These are phyloP conservation scores for Microctenopoma stevenorrisi DNA, from an alignment of 2,797 vertebrate species.

Conservation along the genomic window DNA sequence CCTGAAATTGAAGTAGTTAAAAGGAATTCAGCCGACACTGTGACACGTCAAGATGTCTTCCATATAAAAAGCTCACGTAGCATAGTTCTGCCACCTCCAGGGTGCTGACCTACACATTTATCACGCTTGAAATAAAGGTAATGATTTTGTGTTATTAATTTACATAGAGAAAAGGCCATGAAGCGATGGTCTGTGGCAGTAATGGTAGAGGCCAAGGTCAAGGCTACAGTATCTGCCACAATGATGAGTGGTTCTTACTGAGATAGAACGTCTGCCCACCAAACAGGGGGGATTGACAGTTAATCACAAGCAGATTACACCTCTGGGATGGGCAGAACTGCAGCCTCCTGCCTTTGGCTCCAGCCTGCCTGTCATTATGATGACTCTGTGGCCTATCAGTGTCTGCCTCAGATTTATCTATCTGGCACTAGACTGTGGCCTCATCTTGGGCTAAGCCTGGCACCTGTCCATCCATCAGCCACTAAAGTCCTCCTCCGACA, in stretches of 20 bases:
- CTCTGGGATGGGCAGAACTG: constrained; percentile 71
- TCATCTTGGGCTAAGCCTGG: constrained; percentile 59
- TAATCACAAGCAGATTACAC: constrained; percentile 84
- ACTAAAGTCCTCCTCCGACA: constrained; percentile 52
- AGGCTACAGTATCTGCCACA: constrained; percentile 70
- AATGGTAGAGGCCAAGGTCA: constrained; percentile 75
- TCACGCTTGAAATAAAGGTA: background rate
- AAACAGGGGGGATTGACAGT: constrained; percentile 80
- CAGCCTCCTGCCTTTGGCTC: constrained; percentile 68
- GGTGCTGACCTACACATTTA: background rate
- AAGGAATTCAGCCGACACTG: no score
- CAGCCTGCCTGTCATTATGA: constrained; percentile 74
- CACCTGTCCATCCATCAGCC: constrained; percentile 76
- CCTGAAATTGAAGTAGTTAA: no score
- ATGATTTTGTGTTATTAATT: constrained; percentile 24
- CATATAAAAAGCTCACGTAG: no score
- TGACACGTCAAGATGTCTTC: no score
- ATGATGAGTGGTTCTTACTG: constrained; percentile 78
- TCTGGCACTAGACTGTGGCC: constrained; percentile 61
- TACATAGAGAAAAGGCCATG: background rate
- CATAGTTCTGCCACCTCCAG: background rate
- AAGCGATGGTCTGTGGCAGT: constrained; percentile 5
- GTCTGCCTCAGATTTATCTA: constrained; percentile 77
- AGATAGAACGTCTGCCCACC: constrained; percentile 74
- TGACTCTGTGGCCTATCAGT: constrained; percentile 68